phyloP scores from a whole-genome alignment of 2,113 vertebrate genomes.

The Neolamprologus hecqui region DNA sequence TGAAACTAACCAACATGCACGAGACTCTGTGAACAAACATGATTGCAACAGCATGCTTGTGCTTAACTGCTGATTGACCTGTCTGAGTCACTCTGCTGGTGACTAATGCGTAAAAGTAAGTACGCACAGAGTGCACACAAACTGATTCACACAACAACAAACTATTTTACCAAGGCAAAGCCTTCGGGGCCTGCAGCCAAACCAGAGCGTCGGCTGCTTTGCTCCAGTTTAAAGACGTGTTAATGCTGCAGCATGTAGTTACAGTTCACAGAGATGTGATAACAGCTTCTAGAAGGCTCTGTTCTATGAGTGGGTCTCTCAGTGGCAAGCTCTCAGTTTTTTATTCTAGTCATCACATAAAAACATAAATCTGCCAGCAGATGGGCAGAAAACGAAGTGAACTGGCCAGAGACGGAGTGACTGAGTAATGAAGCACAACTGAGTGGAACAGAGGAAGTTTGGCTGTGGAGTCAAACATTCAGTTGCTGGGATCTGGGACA shows the following conservation, averaged over 20 bases:
- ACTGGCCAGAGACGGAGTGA: neutral
- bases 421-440: neutral
- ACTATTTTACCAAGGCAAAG: neutral
- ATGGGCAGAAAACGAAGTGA: neutral
- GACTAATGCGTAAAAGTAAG: neutral
- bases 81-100: neutral
- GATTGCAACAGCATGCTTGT: neutral
- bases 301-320: neutral
- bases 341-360: neutral
- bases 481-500: neutral
- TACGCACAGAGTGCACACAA: neutral
- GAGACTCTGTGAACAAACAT: neutral
- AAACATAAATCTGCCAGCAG: neutral
- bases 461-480: neutral
- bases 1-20: neutral
- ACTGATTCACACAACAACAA: neutral
- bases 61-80: neutral
- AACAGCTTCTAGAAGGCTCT: neutral
- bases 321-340: neutral
- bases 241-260: neutral
- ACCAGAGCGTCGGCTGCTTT: neutral
- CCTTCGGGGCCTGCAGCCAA: neutral
- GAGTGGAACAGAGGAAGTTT: neutral
- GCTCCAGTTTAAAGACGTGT: neutral
- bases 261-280: neutral